Conservation (phyloP, 2,113 vertebrate genomes). For the Eupsittula cactorum region DNA sequence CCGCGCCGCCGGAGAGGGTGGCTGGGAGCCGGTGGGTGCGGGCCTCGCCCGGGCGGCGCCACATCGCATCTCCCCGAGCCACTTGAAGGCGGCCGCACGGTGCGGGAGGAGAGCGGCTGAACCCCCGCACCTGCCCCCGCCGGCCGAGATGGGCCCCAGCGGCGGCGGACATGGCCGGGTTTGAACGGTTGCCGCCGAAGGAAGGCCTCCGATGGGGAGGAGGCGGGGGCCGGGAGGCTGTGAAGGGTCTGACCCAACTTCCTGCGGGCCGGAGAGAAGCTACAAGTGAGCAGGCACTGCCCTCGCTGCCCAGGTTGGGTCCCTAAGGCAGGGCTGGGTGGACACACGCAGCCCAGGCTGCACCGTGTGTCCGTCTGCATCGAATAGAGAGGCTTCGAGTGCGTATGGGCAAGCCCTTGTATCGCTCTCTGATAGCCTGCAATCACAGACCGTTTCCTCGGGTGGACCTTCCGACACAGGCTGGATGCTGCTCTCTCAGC, state of each 20-base stretch:
- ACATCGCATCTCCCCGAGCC: not conserved
- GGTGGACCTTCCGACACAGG: not conserved
- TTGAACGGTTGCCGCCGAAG: not conserved
- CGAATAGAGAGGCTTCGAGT: not conserved
- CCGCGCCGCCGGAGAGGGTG: not conserved
- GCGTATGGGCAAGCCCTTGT: not conserved
- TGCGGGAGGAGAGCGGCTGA: not conserved
- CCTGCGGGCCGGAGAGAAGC: not conserved
- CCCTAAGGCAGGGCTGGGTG: not conserved
- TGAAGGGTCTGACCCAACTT: not conserved
- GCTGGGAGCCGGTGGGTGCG: no score
- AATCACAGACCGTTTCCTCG: not conserved
- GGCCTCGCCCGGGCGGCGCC: not conserved
- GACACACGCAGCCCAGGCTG: not conserved
- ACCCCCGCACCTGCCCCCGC: no score
- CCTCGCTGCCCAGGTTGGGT: not conserved
- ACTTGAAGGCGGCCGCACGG: not conserved
- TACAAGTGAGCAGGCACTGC: not conserved
- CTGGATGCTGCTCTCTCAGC: not conserved
- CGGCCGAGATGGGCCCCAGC: not conserved
- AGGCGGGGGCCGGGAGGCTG: not conserved
- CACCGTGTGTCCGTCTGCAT: fast-evolving
- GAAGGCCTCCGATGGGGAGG: not conserved
- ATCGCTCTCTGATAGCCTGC: not conserved
- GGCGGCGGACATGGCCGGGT: not conserved